phyloP scores from a whole-genome alignment of 2,888 invertebrate genomes.

The Thyatira batis region DNA sequence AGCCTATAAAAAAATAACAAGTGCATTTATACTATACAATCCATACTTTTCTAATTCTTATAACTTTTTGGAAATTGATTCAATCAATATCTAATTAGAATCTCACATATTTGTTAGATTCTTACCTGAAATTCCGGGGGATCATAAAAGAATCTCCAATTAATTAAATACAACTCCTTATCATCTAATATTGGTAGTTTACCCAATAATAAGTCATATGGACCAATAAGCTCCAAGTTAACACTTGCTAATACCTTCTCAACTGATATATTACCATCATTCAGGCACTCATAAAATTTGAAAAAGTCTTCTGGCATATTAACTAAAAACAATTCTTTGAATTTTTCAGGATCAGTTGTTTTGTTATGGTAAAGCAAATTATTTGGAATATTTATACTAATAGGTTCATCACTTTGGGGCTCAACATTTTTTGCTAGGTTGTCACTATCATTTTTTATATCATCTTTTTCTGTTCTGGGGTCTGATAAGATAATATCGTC shows the following conservation, averaged over 20 bases:
- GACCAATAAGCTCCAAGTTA: slow-evolving; percentile 90
- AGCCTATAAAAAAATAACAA: slow-evolving; percentile 75
- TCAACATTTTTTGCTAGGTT: neutral
- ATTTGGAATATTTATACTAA: slow-evolving; percentile 38
- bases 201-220: slow-evolving; percentile 91
- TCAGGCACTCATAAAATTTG: slow-evolving; percentile 90
- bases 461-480: neutral
- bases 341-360: slow-evolving; percentile 77
- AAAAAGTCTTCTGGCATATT: slow-evolving; percentile 96
- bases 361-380: slow-evolving; percentile 64
- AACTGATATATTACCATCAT: slow-evolving; percentile 74
- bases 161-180: slow-evolving; percentile 86
- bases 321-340: slow-evolving; percentile 89
- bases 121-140: slow-evolving; percentile 95
- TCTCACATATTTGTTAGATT: neutral
- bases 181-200: slow-evolving; percentile 81
- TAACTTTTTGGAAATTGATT: too few species aligned
- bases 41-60: too few species aligned
- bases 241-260: slow-evolving; percentile 84
- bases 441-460: neutral
- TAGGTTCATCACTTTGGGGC: slow-evolving; percentile 1
- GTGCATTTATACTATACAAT: too few species aligned
- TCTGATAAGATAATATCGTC: neutral
- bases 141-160: slow-evolving; percentile 96
- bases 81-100: too few species aligned